Evolutionary conservation across 2,888 invertebrate genomes (phyloP).

Genomic region (Drosophila fungiperda): DNA sequence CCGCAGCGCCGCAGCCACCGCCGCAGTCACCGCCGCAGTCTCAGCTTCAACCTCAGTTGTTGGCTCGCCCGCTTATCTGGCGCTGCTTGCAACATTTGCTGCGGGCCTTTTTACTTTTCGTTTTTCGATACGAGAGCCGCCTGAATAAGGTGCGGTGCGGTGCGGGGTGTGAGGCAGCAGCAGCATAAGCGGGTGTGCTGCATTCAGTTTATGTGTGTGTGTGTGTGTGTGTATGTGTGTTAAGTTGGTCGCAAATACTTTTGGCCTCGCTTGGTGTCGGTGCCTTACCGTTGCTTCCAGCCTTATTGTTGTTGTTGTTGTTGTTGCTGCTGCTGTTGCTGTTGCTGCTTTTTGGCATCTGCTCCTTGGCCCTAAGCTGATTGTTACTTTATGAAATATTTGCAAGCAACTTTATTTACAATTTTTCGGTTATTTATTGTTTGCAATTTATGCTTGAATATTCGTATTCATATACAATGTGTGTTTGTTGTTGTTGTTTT

Average conservation of each 20-base stretch:
- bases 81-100: conserved; percentile 80
- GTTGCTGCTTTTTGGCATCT: conserved; percentile 69
- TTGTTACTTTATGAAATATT: conserved; percentile 82
- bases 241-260: conserved; percentile 77
- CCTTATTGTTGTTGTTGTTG: conserved; percentile 35
- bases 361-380: conserved; percentile 79
- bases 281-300: conserved; percentile 75
- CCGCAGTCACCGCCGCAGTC: conserved; percentile 23
- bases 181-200: conserved; percentile 46
- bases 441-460: conserved; percentile 79
- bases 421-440: conserved; percentile 82
- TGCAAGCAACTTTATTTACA: conserved; percentile 82
- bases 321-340: conserved; percentile 39
- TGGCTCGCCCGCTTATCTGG: conserved; percentile 73
- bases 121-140: conserved; percentile 73
- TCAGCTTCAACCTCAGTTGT: conserved; percentile 56
- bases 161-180: conserved; percentile 1
- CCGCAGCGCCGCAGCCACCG: conserved; percentile 14
- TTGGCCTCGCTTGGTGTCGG: conserved; percentile 79
- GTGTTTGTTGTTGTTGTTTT: conserved; percentile 13
- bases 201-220: conserved; percentile 33
- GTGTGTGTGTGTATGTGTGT: conserved; percentile 54
- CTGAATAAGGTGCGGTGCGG: conserved; percentile 50
- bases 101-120: conserved; percentile 77
- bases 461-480: conserved; percentile 30